Conservation (phyloP, 2,113 vertebrate species). For the Leuciscus idus region DNA sequence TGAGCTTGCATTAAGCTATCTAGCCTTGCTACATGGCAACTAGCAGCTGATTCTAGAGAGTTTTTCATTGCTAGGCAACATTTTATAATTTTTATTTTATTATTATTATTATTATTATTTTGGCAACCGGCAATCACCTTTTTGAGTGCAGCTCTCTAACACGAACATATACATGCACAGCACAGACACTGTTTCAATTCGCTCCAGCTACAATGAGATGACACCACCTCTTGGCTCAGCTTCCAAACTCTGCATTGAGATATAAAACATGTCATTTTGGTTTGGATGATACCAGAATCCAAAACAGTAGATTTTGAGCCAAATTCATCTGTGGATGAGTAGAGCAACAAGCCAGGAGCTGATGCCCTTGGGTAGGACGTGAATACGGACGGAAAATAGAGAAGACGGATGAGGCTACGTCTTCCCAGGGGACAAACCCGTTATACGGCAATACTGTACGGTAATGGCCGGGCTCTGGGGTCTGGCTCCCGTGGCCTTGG, state of each 20-base stretch:
- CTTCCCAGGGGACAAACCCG: conserved; percentile 38
- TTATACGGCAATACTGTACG: conserved; percentile 20
- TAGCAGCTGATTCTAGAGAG: neutral
- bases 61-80: neutral
- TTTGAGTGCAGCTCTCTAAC: neutral
- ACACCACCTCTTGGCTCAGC: conserved; percentile 17
- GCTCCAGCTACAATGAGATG: neutral
- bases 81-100: neutral
- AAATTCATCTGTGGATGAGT: conserved; percentile 20
- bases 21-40: neutral
- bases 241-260: conserved; percentile 21
- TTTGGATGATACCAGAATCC: conserved; percentile 40
- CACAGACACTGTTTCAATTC: neutral
- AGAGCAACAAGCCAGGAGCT: conserved; percentile 6
- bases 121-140: neutral
- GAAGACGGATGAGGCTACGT: conserved; percentile 38
- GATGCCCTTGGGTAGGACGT: conserved; percentile 27
- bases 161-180: neutral
- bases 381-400: neutral
- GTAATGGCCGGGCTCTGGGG: conserved; percentile 47
- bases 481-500: conserved; percentile 37
- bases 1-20: neutral
- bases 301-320: conserved; percentile 41
- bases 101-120: neutral
- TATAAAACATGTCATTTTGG: conserved; percentile 8